Percentiles rank a stretch among this genome's conserved stretches.
These are phyloP conservation scores for Coenobita brevimanus DNA, from an alignment of 1,140 invertebrate species.

Conservation along the genomic window DNA sequence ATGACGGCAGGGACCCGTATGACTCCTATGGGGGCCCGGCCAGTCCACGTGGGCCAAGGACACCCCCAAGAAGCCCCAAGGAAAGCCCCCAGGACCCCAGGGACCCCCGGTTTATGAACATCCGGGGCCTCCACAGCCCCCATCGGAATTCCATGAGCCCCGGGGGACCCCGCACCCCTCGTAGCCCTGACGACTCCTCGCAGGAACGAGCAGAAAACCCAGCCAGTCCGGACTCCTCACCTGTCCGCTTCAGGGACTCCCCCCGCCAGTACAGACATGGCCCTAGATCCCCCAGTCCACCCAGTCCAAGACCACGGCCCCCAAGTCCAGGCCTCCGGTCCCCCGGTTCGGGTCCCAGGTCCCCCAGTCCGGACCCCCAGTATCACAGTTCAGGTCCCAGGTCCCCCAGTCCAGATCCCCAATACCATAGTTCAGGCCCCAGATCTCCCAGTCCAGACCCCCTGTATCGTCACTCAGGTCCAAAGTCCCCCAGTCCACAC, in stretches of 20 bases:
- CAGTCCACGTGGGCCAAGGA: not conserved
- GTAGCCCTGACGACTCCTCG: not conserved
- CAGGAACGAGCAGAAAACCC: constrained; percentile 11
- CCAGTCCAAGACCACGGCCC: not conserved
- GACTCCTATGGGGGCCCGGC: not conserved
- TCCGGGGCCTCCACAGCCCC: not conserved
- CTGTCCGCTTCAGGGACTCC: not conserved
- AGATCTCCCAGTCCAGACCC: not conserved
- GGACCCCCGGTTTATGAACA: not conserved
- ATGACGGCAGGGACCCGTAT: not conserved
- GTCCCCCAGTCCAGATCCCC: too few species aligned
- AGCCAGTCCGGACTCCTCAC: constrained; percentile 37
- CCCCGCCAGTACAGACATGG: not conserved
- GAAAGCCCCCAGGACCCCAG: not conserved
- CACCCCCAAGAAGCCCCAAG: not conserved
- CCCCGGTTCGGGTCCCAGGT: not conserved
- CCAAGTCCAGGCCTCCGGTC: too few species aligned
- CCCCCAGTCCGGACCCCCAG: not conserved
- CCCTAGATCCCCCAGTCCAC: not conserved
- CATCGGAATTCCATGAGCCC: not conserved
- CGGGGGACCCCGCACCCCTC: not conserved
- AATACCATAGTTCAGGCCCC: not conserved
- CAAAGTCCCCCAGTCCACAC: too few species aligned
- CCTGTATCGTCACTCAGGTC: not conserved
- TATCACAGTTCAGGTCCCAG: too few species aligned